phyloP scores from a whole-genome alignment of 2,797 vertebrate species.

The Mormyrus proboscirostris region DNA sequence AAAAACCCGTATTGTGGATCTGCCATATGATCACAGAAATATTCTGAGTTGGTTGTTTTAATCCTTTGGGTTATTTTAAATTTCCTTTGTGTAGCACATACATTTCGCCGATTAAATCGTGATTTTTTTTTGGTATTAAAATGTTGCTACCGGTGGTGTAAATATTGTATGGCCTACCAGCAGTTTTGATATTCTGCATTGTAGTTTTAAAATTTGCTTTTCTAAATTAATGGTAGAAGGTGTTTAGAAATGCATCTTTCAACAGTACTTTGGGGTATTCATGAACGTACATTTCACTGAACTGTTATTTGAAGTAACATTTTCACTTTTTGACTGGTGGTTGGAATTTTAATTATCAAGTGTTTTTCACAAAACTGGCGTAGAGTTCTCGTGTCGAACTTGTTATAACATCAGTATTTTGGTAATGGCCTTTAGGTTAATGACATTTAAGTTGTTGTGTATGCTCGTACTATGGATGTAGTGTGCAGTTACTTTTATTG shows the following conservation, averaged over 20 bases:
- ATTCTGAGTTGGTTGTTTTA: background rate
- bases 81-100: background rate
- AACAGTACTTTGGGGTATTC: background rate
- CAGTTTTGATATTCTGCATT: background rate
- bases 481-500: background rate
- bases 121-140: background rate
- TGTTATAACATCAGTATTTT: background rate
- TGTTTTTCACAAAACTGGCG: background rate
- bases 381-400: background rate
- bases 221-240: background rate
- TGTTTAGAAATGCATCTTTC: background rate
- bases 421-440: background rate
- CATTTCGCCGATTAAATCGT: background rate
- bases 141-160: background rate
- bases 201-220: background rate
- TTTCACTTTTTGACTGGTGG: background rate
- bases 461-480: background rate
- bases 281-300: background rate
- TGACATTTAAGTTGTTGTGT: background rate
- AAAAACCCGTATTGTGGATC: background rate
- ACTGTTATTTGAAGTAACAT: background rate
- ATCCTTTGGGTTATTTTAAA: background rate
- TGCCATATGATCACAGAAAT: background rate
- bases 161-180: background rate
- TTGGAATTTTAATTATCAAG: background rate